Base-by-base conservation (phyloP, 2,113 vertebrate species). In the Herpetotheres cachinnans region DNA sequence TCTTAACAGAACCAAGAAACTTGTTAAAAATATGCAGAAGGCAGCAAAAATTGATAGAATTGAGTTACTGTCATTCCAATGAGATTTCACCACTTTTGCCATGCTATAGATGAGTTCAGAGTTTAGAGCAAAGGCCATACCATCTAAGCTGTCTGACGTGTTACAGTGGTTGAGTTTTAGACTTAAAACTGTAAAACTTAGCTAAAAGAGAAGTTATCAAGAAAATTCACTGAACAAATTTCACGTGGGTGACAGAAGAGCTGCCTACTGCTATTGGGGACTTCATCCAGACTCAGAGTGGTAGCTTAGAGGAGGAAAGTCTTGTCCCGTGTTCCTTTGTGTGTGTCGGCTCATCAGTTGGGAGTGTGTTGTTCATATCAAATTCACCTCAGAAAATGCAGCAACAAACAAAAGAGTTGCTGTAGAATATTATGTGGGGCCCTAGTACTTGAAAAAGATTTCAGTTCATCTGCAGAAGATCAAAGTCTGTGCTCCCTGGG, bases 191-290 rank as follows among this genome's bases (percentile, higher is more conserved):
- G 7, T n/a, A 78, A 73, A 44, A 71, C 34, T 36, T 58, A 58
- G 19, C 30, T 44, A 66, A 72, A 29, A 63, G 22, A 85, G 13
- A 54, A 0, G 2, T 61, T 66, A 50, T 38, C 18, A 71, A 16
- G 38, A 78, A 83, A 40, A 54, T 82, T 30, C 47, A 59, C 52
- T 74, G 26, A 82, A 81, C 11, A 29, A 32, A 76, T 82, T 63
- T 70, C 18, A 62, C 0, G 0, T 24, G 9, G 4, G 5, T 80
- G 40, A 72, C 24, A 79, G 66, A 74, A 82, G 32, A 46, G 46
- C 46, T 93, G 47, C 38, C 47, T 83, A 11, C 13, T 73, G 76
- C 56, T 58, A 1, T 6, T 42, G 19, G 9, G 3, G 20, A 16
- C 46, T 44, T 91, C 38, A 62, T 74, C 65, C 61, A 71, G 69